These are phyloP conservation scores for Clarias macrocephalus DNA, from an alignment of 2,113 vertebrate genomes.

Conservation along the genomic window DNA sequence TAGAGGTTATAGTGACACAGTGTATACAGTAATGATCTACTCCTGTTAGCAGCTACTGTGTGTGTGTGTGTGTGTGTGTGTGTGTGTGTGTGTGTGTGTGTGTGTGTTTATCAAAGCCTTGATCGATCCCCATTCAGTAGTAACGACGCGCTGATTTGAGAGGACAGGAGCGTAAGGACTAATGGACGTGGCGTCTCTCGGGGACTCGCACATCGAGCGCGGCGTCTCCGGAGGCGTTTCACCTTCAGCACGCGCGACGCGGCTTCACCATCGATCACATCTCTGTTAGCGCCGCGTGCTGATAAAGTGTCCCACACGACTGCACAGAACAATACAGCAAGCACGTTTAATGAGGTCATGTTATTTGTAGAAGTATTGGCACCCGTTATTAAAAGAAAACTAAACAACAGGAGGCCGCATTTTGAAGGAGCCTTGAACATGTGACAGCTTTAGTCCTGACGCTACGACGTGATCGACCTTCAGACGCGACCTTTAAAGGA, in stretches of 20 bases:
- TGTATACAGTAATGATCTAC: not conserved
- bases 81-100: constrained; percentile 10
- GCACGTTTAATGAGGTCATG: not conserved
- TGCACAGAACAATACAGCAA: not conserved
- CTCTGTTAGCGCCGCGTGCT: not conserved
- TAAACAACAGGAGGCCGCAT: no score
- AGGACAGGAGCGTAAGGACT: not conserved
- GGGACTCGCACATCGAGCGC: not conserved
- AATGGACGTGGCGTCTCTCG: not conserved
- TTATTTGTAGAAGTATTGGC: not conserved
- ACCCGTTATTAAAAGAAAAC: not conserved
- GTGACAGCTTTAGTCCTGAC: no score
- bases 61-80: not conserved
- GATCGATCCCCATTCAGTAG: not conserved
- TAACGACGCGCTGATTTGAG: not conserved
- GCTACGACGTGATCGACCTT: no score
- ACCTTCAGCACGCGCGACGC: not conserved
- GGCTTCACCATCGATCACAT: not conserved
- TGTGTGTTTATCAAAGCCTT: not conserved
- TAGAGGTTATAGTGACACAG: not conserved
- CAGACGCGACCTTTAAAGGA: no score
- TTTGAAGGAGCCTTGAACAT: no score
- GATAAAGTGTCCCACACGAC: not conserved
- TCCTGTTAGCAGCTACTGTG: not conserved
- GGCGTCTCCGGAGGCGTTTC: not conserved